phyloP scores from a whole-genome alignment of 2,888 invertebrate genomes.

The Trilocha varians region DNA sequence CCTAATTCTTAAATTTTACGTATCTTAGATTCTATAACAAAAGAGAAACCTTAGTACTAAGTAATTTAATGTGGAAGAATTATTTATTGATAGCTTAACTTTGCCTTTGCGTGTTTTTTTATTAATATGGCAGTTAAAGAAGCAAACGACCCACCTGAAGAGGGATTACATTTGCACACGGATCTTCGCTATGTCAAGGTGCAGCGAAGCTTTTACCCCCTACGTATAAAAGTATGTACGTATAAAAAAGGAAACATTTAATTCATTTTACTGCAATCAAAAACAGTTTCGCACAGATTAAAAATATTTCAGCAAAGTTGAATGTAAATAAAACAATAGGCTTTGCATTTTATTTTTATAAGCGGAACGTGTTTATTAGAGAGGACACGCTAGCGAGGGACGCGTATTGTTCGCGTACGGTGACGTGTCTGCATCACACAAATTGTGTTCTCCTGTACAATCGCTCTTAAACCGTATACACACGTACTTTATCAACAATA shows the following conservation, averaged over 20 bases:
- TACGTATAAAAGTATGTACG: too few relatives aligned
- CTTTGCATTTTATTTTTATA: not conserved
- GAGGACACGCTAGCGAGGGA: not conserved
- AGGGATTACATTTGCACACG: too few relatives aligned
- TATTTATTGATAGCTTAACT: too few relatives aligned
- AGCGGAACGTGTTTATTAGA: not conserved
- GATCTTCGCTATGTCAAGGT: too few relatives aligned
- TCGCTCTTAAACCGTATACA: conserved; percentile 13
- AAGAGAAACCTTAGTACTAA: too few relatives aligned
- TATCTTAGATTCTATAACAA: too few relatives aligned
- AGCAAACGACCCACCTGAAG: too few relatives aligned
- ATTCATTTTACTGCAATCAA: not conserved
- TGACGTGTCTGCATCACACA: conserved; percentile 19
- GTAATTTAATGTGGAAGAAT: too few relatives aligned
- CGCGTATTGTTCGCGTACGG: conserved; percentile 11
- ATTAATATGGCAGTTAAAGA: too few relatives aligned
- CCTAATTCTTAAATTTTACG: too few relatives aligned
- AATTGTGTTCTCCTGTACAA: conserved; percentile 20
- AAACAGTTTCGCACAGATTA: not conserved
- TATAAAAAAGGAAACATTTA: not conserved
- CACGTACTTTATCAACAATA: conserved; percentile 3
- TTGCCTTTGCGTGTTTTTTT: too few relatives aligned
- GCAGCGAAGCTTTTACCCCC: too few relatives aligned
- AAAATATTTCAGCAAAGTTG: conserved; percentile 6
- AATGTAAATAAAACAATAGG: not conserved